Base-by-base conservation (phyloP, 2,888 invertebrate genomes). In the Amphipoea oculea region DNA sequence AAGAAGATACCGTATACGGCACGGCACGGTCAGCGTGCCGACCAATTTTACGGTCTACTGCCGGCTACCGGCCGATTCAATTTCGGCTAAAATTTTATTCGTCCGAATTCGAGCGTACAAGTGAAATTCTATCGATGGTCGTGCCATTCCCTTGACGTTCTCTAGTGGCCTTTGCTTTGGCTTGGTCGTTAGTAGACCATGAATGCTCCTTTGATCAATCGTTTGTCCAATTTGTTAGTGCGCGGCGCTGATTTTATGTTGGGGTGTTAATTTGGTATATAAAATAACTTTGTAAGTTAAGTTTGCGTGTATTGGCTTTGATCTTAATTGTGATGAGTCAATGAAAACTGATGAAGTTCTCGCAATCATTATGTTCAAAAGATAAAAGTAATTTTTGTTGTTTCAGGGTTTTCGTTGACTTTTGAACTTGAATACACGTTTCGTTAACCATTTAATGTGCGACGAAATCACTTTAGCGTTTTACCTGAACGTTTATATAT, bases 71-170 rank as follows among this genome's bases (percentile, higher is more conserved):
- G 94, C 94, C 95, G 95, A 97, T 96, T 97, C 96, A 96, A 97
- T 97, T 96, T 96, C 94, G 95, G 93, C 88, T 93, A 93, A 96
- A 96, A 96, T 97, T 97, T 96, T 96, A 96, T 96, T 96, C 95
- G 94, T 85, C 92, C 92, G 94, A 94, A 94, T 92, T 94, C 95
- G 93, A 93, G 91, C 94, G 95, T 94, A 92, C 94, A 91, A 94
- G 94, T 94, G 95, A 93, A 95, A 94, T 95, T 95, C 95, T 95
- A 95, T 95, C 95, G 94, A 91, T 92, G 93, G 92, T 79, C 92
- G 91, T 92, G 89, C 93, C 92, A 93, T 92, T 94, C 93, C 89
- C 93, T 91, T 90, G 91, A 90, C 92, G 92, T 89, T 91, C 91
- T 91, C 90, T 89, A 92, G 92, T 92, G 93, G 93, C 91, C 92